Evolutionary conservation across 2,113 vertebrate species (phyloP), one percentile per base, ranked within the genome.

Genomic region (Pteruthius melanotis): DNA sequence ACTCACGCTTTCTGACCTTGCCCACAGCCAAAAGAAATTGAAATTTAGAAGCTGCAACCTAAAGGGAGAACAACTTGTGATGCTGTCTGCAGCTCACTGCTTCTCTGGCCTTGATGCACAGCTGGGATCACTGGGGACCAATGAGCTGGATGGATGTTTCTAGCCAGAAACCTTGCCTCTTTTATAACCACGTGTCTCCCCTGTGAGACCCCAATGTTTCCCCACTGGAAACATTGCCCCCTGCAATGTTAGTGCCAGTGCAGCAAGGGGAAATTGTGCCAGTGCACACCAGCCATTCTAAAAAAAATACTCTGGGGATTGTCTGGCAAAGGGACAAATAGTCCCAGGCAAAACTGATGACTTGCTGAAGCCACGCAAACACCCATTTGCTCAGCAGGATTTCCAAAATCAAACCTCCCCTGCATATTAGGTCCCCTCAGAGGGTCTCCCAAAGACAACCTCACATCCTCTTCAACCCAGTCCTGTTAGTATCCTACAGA

Each of bases 121-220:
- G 59, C 59, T 72, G n/a, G 60, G 33, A 77, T 78, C 54, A 45
- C 59, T 37, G 35, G 65, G 47, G 30, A 83, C 26, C 60, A 74
- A 26, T 0, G 0, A 72, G 17, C 37, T 61, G 37, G 54, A 53
- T 53, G 28, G 59, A 53, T 4, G 0, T 39, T 76, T 86, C 70
- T 11, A 69, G 74, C 70, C 68, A 42, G 50, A 78, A 42, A 59
- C 35, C 45, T 65, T 76, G 28, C 30, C 30, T 70, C 59, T 60
- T 54, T 37, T 52, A 83, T 15, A 72, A 44, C 35, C 54, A 64
- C 3, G 2, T 33, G 16, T 69, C 45, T 86, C 23, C 21, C 27
- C 11, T 39, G 10, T 18, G 60, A 94, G 21, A 81, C 21, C 7
- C 28, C 3, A 4, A 0, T 4, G n/a, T 31, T 59, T 82, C 45